Conservation (phyloP, 1,140 invertebrate genomes). For the Mamestra configurata region DNA sequence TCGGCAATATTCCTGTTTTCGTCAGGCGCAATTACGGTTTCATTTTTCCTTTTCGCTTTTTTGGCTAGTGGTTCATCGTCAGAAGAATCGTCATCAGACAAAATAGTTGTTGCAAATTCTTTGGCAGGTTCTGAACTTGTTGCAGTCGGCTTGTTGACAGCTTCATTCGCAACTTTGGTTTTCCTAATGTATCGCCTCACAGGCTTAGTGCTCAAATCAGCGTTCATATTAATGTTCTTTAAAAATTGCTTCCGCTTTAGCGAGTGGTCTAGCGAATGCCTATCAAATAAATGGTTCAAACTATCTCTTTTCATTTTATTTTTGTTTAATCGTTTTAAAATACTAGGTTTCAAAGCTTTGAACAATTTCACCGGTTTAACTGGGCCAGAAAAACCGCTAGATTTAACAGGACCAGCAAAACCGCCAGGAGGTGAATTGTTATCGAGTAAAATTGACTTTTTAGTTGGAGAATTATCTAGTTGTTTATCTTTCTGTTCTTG, state of each 20-base stretch:
- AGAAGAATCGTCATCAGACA: slow-evolving; percentile 62
- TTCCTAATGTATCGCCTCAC: not conserved
- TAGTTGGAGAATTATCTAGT: not conserved
- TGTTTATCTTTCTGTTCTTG: not conserved
- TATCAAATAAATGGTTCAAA: not conserved
- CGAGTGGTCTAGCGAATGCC: not conserved
- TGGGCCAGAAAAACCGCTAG: not conserved
- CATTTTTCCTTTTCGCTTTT: slow-evolving; percentile 64
- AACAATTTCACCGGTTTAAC: slow-evolving; percentile 32
- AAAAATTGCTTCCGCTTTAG: not conserved
- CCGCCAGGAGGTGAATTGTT: not conserved
- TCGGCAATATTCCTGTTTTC: not conserved
- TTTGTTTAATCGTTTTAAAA: not conserved
- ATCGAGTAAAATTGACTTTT: not conserved
- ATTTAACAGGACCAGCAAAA: no score
- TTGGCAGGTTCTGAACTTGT: not conserved
- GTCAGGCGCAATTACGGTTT: not conserved
- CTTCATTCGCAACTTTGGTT: not conserved
- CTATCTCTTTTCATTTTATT: not conserved
- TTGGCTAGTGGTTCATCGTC: slow-evolving; percentile 80
- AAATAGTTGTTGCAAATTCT: not conserved
- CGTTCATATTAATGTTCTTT: not conserved
- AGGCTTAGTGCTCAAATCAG: not conserved
- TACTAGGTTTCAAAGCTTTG: not conserved
- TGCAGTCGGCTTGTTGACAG: not conserved